Evolutionary conservation across 2,797 vertebrate species (phyloP).

Genomic region (Neosilurus mollespiculum): DNA sequence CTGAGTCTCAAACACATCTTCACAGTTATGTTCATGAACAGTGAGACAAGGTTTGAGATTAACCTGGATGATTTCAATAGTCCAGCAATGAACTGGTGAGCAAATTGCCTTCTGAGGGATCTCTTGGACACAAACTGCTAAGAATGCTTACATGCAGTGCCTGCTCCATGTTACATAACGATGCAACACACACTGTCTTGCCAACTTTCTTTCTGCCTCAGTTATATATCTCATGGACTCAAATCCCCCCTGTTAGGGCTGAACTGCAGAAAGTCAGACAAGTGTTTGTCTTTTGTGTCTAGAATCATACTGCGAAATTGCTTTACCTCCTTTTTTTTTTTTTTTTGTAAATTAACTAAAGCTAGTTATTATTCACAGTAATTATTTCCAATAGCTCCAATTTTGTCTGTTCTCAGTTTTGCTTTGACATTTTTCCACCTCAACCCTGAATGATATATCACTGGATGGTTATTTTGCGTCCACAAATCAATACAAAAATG

Average conservation of each 20-base stretch:
- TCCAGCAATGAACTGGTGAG: conserved; percentile 19
- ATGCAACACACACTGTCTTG: conserved; percentile 52
- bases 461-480: conserved; percentile 25
- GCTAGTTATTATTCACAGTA: not conserved
- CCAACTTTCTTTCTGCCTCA: conserved; percentile 47
- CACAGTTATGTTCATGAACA: not conserved
- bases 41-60: not conserved
- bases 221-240: conserved; percentile 34
- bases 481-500: not conserved
- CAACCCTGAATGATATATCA: conserved; percentile 8
- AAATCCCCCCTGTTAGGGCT: conserved; percentile 30
- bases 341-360: too few relatives aligned
- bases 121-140: conserved; percentile 9
- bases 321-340: not conserved
- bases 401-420: conserved; percentile 20
- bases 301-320: not conserved
- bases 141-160: conserved; percentile 30
- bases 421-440: conserved; percentile 8
- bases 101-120: conserved; percentile 15
- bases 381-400: not conserved
- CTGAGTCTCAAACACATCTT: not conserved
- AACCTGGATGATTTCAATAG: not conserved
- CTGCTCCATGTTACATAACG: conserved; percentile 50
- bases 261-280: conserved; percentile 26
- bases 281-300: conserved; percentile 20